Evolutionary conservation across 1,140 invertebrate genomes (phyloP).

Genomic region (Limonius californicus): DNA sequence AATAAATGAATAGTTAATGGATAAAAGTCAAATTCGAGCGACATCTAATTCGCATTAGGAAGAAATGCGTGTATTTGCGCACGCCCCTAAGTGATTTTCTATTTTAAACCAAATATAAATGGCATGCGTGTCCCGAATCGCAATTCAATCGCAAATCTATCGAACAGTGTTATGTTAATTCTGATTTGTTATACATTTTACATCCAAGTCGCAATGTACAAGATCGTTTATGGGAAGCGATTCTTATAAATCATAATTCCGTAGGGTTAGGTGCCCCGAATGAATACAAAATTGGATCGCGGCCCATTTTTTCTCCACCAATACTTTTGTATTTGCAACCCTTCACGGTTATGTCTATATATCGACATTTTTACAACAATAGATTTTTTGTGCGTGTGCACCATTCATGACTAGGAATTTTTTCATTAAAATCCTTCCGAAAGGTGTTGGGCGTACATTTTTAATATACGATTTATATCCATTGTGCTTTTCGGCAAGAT

Average conservation of each 20-base stretch:
- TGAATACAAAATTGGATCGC: conserved; percentile 34
- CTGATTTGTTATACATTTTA: conserved; percentile 31
- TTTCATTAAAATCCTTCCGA: conserved; percentile 12
- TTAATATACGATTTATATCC: conserved; percentile 31
- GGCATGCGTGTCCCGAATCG: conserved; percentile 20
- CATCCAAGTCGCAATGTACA: conserved; percentile 22
- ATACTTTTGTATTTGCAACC: conserved; percentile 20
- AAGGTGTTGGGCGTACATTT: conserved; percentile 26
- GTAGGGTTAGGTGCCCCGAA: conserved; percentile 33
- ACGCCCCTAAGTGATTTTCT: conserved; percentile 33
- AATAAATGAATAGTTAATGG: conserved; percentile 32
- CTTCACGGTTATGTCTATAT: conserved; percentile 33
- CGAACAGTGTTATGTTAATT: conserved; percentile 39
- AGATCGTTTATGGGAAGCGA: conserved; percentile 36
- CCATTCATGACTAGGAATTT: conserved; percentile 21
- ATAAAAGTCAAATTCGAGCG: conserved; percentile 16
- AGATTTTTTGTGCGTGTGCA: conserved; percentile 21
- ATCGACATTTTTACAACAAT: conserved; percentile 28
- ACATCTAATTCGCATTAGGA: conserved; percentile 32
- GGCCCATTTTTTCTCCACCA: conserved; percentile 28
- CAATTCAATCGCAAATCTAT: conserved; percentile 38
- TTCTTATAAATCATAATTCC: conserved; percentile 34
- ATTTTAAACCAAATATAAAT: conserved; percentile 30
- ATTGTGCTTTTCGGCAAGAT: conserved; percentile 21
- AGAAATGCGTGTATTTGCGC: conserved; percentile 29